phyloP scores from a whole-genome alignment of 2,113 vertebrate genomes.

The Boleophthalmus pectinirostris region DNA sequence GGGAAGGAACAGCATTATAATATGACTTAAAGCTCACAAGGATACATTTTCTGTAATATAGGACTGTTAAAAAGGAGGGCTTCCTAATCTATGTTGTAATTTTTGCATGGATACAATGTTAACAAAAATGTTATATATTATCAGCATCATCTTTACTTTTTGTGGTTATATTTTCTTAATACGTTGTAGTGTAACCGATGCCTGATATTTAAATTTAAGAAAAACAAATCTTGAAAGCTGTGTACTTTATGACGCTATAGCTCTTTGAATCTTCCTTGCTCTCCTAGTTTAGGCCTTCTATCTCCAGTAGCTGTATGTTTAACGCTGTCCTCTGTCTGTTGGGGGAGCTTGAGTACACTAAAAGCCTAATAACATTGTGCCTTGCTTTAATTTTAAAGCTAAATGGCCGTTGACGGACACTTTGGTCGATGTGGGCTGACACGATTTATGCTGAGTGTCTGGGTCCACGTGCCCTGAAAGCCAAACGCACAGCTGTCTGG shows the following conservation, averaged over 20 bases:
- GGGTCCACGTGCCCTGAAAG: slow-evolving; percentile 49
- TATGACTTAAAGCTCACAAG: too few species aligned
- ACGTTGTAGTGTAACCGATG: not conserved
- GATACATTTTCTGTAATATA: too few species aligned
- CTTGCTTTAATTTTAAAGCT: slow-evolving; percentile 24
- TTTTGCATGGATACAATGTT: too few species aligned
- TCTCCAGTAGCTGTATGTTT: not conserved
- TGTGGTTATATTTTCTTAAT: not conserved
- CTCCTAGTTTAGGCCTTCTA: not conserved
- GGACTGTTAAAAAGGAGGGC: too few species aligned
- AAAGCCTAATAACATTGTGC: slow-evolving; percentile 18
- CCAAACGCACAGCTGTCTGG: slow-evolving; percentile 33
- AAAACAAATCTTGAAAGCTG: not conserved
- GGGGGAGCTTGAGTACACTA: not conserved
- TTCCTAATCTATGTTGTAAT: too few species aligned
- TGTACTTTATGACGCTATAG: not conserved
- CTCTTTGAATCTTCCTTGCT: not conserved
- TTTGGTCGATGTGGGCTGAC: slow-evolving; percentile 47
- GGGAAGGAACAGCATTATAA: too few species aligned
- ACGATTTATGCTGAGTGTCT: slow-evolving; percentile 47
- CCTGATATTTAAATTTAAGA: not conserved
- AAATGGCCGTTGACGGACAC: slow-evolving; percentile 49
- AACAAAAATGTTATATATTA: too few species aligned
- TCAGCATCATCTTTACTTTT: not conserved
- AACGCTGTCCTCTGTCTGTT: not conserved